phyloP scores from a whole-genome alignment of 2,113 vertebrate genomes.

The Brachionichthys hirsutus region DNA sequence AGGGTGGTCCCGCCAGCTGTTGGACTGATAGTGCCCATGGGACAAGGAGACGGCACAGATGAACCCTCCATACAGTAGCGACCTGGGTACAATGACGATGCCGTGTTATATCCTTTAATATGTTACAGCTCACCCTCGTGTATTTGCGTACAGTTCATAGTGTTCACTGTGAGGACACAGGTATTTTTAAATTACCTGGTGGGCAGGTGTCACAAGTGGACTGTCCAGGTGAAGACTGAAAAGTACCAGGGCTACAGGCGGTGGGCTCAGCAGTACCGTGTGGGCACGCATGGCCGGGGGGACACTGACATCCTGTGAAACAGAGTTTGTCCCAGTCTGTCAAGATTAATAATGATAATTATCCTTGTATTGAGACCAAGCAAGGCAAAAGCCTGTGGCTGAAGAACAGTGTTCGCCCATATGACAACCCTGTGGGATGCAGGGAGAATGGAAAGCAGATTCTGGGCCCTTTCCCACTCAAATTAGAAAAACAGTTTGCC shows the following conservation, averaged over 20 bases:
- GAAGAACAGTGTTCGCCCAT: too few relatives aligned
- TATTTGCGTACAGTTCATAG: conserved; percentile 3
- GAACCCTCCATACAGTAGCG: conserved; percentile 85
- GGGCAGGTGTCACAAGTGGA: conserved; percentile 57
- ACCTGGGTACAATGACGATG: conserved; percentile 53
- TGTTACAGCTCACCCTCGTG: conserved; percentile 2
- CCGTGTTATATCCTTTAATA: conserved; percentile 1
- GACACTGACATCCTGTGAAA: conserved; percentile 74
- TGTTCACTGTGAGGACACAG: not conserved
- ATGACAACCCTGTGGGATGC: conserved; percentile 9
- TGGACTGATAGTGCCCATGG: conserved; percentile 77
- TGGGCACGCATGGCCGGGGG: conserved; percentile 81
- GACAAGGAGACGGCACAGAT: conserved; percentile 77
- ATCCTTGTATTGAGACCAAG: too few relatives aligned
- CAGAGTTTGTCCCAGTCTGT: conserved; percentile 12
- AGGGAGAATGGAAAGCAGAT: conserved; percentile 21
- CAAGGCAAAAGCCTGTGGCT: conserved; percentile 14
- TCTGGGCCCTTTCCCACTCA: conserved; percentile 51
- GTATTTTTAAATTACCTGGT: conserved; percentile 43
- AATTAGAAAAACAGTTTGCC: conserved; percentile 42
- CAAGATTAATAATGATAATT: not conserved
- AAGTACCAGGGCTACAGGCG: conserved; percentile 81
- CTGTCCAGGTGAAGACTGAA: conserved; percentile 76
- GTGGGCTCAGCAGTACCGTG: conserved; percentile 77
- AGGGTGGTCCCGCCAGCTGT: conserved; percentile 61